Evolutionary conservation across 2,797 vertebrate species (phyloP).

Genomic region (Chaetophractus vellerosus): DNA sequence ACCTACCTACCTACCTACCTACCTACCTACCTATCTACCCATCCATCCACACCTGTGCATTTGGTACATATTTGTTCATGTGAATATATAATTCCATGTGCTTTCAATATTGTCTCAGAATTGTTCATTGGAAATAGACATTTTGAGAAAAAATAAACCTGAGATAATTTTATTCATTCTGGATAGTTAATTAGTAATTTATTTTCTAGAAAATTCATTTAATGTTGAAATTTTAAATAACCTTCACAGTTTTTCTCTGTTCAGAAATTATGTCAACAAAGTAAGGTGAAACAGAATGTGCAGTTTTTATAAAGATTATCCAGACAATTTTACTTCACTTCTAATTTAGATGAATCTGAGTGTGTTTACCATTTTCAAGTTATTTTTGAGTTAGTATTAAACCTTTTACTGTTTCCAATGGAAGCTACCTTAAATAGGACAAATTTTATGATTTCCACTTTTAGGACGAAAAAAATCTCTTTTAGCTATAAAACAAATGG

Average conservation of each 20-base stretch:
- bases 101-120: conserved; percentile 19
- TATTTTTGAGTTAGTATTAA: conserved; percentile 61
- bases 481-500: neutral
- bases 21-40: too few relatives aligned
- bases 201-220: conserved; percentile 68
- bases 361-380: neutral
- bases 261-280: conserved; percentile 64
- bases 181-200: conserved; percentile 44
- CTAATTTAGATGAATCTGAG: conserved; percentile 48
- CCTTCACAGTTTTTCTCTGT: conserved; percentile 27
- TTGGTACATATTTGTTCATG: conserved; percentile 22
- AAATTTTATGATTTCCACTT: neutral
- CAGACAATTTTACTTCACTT: conserved; percentile 29
- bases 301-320: conserved; percentile 40
- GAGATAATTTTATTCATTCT: conserved; percentile 63
- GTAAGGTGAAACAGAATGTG: conserved; percentile 44
- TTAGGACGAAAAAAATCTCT: neutral
- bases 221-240: conserved; percentile 54
- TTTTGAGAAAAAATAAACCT: conserved; percentile 53
- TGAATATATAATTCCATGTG: conserved; percentile 37
- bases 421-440: neutral
- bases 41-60: neutral
- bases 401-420: neutral
- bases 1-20: too few relatives aligned
- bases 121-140: conserved; percentile 52